Evolutionary conservation across 2,797 vertebrate genomes (phyloP), one percentile per base, ranked within the genome.

Genomic region (Ambastaia sidthimunki): DNA sequence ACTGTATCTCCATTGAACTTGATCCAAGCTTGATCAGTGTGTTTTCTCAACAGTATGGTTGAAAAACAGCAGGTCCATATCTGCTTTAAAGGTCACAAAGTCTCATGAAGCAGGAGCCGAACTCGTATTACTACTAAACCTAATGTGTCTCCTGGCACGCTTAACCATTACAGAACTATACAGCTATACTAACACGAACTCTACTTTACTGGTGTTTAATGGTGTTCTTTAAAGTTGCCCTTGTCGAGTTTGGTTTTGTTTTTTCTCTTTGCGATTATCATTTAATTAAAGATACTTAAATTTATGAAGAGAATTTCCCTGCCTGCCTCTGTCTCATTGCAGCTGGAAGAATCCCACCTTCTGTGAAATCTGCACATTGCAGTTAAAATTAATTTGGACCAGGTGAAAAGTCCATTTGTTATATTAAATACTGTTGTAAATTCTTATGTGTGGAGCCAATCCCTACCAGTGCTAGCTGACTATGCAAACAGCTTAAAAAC

Each of bases 401-500:
- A 71, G 66, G 82, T 76, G 65, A 71, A 57, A 23, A 52, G 6
- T 74, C 63, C 47, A 57, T 63, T 78, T 48, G 76, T 71, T 70
- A 41, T 71, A 57, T 80, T 83, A 83, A 80, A 71, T 66, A 21
- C 28, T 28, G 28, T 28, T 28, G 28, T 2, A 28, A 28, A 2
- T 34, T 63, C 55, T 67, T 71, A 41, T 67, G 48, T 69, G 25
- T 11, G n/a, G 37, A 79, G 21, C 76, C 81, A 9, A 57, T 37
- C 31, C 31, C 37, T 70, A 47, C 54, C 74, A 60, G 28, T 52
- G 48, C 21, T 81, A 21, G 16, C 19, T 50, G 50, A n/a, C 41
- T 67, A 23, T 60, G 37, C 65, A 79, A 82, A 77, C 69, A 72
- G 52, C 63, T 74, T 59, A 78, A 62, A 82, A 44, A 52, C 62